phyloP scores from a whole-genome alignment of 1,140 invertebrate genomes.

The Eufriesea mexicana region DNA sequence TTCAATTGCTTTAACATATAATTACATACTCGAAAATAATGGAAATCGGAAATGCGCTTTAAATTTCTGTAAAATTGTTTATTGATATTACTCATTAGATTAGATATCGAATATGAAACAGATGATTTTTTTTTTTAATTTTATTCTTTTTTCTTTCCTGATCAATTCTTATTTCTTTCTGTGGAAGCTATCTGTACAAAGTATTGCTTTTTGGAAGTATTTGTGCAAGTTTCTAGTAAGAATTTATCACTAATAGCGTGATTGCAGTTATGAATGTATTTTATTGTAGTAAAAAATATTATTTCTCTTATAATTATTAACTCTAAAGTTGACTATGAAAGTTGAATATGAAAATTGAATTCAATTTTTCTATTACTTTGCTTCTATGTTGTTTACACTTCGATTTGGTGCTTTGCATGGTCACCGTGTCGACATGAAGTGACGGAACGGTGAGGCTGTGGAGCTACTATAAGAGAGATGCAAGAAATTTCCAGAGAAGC shows the following conservation, averaged over 20 bases:
- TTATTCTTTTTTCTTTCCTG: background rate
- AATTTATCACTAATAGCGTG: conserved; percentile 24
- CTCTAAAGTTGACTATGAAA: conserved; percentile 1
- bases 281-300: conserved; percentile 26
- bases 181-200: conserved; percentile 17
- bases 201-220: conserved; percentile 39
- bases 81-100: background rate
- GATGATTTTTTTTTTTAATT: background rate
- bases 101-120: background rate
- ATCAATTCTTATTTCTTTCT: conserved; percentile 1
- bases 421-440: conserved; percentile 73
- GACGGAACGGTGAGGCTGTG: conserved; percentile 80
- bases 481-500: conserved; percentile 79
- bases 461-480: conserved; percentile 78
- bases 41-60: conserved; percentile 30
- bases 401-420: conserved; percentile 82
- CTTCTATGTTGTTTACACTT: conserved; percentile 79
- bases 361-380: conserved; percentile 73
- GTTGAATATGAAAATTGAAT: conserved; percentile 57
- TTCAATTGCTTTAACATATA: conserved; percentile 3
- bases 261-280: conserved; percentile 32
- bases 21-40: background rate
- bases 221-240: conserved; percentile 18
- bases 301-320: conserved; percentile 19
- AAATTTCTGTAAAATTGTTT: conserved; percentile 12